phyloP scores from a whole-genome alignment of 2,888 invertebrate genomes.

The Oscheius myriophilus region DNA sequence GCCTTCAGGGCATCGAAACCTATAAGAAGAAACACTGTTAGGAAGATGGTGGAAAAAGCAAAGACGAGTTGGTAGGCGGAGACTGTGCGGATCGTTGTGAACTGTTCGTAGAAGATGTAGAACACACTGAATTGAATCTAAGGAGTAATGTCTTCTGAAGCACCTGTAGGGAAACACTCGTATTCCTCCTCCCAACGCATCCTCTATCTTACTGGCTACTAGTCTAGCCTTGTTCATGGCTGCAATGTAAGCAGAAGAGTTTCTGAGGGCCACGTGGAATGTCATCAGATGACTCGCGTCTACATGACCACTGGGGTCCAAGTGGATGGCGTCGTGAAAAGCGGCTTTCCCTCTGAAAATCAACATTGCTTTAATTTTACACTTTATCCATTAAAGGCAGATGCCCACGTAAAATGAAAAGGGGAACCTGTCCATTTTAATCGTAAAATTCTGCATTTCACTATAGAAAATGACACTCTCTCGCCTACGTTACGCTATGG shows the following conservation, averaged over 20 bases:
- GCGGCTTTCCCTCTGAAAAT: slow-evolving; percentile 74
- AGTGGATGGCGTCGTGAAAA: slow-evolving; percentile 62
- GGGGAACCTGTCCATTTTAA: too few species aligned
- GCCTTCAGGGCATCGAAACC: slow-evolving; percentile 82
- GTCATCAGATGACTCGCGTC: slow-evolving; percentile 87
- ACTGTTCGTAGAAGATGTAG: slow-evolving; percentile 95
- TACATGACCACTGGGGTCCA: slow-evolving; percentile 50
- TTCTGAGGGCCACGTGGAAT: slow-evolving; percentile 84
- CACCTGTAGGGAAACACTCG: slow-evolving; percentile 84
- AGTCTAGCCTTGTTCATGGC: slow-evolving; percentile 79
- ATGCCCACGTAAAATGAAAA: too few species aligned
- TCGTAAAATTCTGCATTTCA: too few species aligned
- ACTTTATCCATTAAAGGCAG: too few species aligned
- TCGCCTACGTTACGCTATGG: too few species aligned
- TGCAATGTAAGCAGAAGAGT: slow-evolving; percentile 83
- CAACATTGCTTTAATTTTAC: not conserved
- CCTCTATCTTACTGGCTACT: slow-evolving; percentile 80
- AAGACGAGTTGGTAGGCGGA: slow-evolving; percentile 86
- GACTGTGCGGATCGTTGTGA: slow-evolving; percentile 85
- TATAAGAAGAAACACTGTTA: slow-evolving; percentile 80
- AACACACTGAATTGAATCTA: slow-evolving; percentile 78
- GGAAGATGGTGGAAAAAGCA: slow-evolving; percentile 88
- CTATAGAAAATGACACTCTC: too few species aligned
- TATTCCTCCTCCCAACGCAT: slow-evolving; percentile 78
- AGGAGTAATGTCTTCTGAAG: not conserved